A percentile compares a stretch with the other conserved stretches of the same genome.
Evolutionary conservation across 2,888 invertebrate species (phyloP).

Genomic region (Drosophila nr. perissopoda): DNA sequence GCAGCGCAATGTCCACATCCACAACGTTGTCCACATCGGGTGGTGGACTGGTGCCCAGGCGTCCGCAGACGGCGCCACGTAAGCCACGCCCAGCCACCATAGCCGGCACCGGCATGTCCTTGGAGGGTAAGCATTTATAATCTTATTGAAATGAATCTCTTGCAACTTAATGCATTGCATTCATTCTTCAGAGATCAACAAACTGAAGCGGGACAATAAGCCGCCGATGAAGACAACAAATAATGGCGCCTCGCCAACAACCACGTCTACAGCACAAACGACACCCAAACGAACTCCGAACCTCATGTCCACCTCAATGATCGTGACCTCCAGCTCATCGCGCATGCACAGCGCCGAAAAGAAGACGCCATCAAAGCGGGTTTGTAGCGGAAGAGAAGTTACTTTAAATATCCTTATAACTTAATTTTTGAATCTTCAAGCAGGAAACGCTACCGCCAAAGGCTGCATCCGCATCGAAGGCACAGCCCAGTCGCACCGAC

Average conservation of each 20-base stretch:
- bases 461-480: slow-evolving; percentile 70
- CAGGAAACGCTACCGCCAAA: slow-evolving; percentile 72
- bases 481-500: slow-evolving; percentile 61
- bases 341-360: slow-evolving; percentile 82
- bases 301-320: slow-evolving; percentile 83
- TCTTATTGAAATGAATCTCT: neutral
- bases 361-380: slow-evolving; percentile 82
- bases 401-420: neutral
- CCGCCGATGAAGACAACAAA: slow-evolving; percentile 85
- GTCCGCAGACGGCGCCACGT: slow-evolving; percentile 87
- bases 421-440: neutral
- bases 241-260: slow-evolving; percentile 66
- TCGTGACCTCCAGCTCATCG: slow-evolving; percentile 81
- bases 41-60: slow-evolving; percentile 86
- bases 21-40: slow-evolving; percentile 87
- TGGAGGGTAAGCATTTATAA: slow-evolving; percentile 76
- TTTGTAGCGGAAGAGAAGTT: slow-evolving; percentile 41
- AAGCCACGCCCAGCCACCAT: slow-evolving; percentile 93
- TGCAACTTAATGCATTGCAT: neutral
- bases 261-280: slow-evolving; percentile 83
- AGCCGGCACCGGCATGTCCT: slow-evolving; percentile 92
- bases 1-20: slow-evolving; percentile 93
- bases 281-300: slow-evolving; percentile 85
- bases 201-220: slow-evolving; percentile 85
- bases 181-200: slow-evolving; percentile 77